Evolutionary conservation across 2,113 vertebrate genomes (phyloP).

Genomic region (Oenanthe oenanthe): DNA sequence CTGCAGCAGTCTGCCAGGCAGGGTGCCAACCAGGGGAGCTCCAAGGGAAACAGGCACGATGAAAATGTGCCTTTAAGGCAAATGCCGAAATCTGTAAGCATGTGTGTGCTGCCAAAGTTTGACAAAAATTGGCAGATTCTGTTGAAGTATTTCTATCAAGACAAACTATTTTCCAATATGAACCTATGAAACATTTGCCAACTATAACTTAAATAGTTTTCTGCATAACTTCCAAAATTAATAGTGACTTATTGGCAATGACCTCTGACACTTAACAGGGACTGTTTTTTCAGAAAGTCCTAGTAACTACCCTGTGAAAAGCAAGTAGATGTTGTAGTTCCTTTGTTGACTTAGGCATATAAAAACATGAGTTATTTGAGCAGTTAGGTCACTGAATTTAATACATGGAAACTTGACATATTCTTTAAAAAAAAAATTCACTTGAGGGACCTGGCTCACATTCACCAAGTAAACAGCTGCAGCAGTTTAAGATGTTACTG

Average conservation of each 20-base stretch:
- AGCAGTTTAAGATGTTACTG: conserved; percentile 11
- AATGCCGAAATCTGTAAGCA: conserved; percentile 10
- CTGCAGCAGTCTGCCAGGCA: conserved; percentile 1
- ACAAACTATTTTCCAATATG: conserved; percentile 27
- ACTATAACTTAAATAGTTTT: not conserved
- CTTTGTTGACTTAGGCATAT: not conserved
- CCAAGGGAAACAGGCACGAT: not conserved
- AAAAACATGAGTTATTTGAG: conserved; percentile 12
- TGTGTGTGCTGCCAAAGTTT: conserved; percentile 30
- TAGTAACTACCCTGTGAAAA: not conserved
- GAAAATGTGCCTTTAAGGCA: conserved; percentile 37
- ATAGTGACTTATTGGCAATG: not conserved
- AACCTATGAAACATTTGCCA: not conserved
- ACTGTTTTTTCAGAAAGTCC: not conserved
- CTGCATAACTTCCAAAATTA: not conserved
- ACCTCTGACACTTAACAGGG: not conserved
- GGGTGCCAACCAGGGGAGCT: conserved; percentile 6
- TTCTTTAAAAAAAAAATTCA: not conserved
- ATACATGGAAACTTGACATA: conserved; percentile 19
- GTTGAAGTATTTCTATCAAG: conserved; percentile 9
- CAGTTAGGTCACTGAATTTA: conserved; percentile 30
- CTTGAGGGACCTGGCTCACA: conserved; percentile 11
- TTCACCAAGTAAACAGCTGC: conserved; percentile 14
- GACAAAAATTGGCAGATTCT: conserved; percentile 51
- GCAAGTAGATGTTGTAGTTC: not conserved